Evolutionary conservation across 2,113 vertebrate species (phyloP).

Genomic region (Pelecanus crispus): DNA sequence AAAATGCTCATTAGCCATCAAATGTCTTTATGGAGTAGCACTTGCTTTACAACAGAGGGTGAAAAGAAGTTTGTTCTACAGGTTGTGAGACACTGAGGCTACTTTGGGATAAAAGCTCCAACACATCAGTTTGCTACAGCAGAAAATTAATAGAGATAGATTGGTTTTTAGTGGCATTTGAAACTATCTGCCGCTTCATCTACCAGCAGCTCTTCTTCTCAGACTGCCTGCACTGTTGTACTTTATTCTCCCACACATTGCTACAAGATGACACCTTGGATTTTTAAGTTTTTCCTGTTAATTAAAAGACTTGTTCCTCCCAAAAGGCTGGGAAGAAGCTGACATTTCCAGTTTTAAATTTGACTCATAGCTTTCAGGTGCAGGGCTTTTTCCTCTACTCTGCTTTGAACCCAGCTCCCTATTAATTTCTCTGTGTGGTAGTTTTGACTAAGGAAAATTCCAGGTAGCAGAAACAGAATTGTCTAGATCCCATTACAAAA

Average conservation of each 20-base stretch:
- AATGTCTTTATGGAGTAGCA: background rate
- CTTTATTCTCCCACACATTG: background rate
- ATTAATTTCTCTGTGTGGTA: background rate
- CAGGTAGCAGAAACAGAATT: background rate
- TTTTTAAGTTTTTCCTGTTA: background rate
- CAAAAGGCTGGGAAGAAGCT: background rate
- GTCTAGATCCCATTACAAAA: background rate
- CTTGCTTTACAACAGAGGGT: background rate
- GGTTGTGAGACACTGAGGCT: background rate
- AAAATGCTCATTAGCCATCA: constrained; percentile 43
- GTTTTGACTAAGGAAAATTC: background rate
- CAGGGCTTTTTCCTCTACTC: background rate
- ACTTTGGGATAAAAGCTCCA: background rate
- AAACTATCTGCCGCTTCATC: constrained; percentile 7
- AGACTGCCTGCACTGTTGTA: background rate
- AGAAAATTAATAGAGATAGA: constrained; percentile 19
- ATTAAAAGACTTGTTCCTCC: background rate
- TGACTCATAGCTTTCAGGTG: background rate
- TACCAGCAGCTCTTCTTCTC: background rate
- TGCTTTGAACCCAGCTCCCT: background rate
- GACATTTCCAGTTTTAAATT: background rate
- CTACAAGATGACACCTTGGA: background rate
- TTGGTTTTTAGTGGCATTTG: background rate
- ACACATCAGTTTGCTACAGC: background rate
- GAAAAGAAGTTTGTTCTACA: background rate